Conservation (phyloP, 2,888 invertebrate genomes). For the Aspidiotus destructor region DNA sequence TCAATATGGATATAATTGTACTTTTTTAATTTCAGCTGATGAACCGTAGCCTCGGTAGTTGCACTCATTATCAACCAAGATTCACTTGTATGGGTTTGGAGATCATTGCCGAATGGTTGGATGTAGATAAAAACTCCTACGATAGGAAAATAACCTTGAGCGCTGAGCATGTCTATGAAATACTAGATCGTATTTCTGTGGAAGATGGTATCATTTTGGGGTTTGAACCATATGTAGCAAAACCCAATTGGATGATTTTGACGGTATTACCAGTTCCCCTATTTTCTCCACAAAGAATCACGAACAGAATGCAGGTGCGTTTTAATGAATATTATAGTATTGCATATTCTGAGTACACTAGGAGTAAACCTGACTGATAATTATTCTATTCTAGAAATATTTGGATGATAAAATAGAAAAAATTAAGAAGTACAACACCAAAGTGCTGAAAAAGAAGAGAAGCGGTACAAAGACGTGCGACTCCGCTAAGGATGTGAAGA, state of each 20-base stretch:
- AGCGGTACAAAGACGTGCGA: constrained; percentile 97
- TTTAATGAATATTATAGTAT: too few species aligned
- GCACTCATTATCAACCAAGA: too few species aligned
- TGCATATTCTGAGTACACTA: too few species aligned
- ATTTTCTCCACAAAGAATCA: too few species aligned
- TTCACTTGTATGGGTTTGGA: too few species aligned
- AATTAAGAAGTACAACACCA: constrained; percentile 96
- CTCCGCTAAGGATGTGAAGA: constrained; percentile 89
- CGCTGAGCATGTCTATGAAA: constrained; percentile 95
- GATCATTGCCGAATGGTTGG: too few species aligned
- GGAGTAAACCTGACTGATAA: too few species aligned
- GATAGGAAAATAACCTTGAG: constrained; percentile 88
- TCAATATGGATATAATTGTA: not conserved
- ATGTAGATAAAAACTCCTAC: constrained; percentile 98
- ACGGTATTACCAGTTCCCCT: constrained; percentile 97
- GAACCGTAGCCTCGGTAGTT: constrained; percentile 90
- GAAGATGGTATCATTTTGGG: constrained; percentile 89
- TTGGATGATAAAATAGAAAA: constrained; percentile 97
- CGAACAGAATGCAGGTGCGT: too few species aligned
- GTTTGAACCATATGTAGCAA: constrained; percentile 98
- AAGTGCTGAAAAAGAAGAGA: constrained; percentile 86
- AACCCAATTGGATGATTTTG: constrained; percentile 99
- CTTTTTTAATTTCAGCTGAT: constrained; percentile 47
- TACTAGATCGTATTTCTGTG: constrained; percentile 55
- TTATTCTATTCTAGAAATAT: constrained; percentile 72